Percentiles rank a stretch among this genome's conserved stretches.
Evolutionary conservation across 2,888 invertebrate genomes (phyloP).

Genomic region (Caradrina clavipalpis): DNA sequence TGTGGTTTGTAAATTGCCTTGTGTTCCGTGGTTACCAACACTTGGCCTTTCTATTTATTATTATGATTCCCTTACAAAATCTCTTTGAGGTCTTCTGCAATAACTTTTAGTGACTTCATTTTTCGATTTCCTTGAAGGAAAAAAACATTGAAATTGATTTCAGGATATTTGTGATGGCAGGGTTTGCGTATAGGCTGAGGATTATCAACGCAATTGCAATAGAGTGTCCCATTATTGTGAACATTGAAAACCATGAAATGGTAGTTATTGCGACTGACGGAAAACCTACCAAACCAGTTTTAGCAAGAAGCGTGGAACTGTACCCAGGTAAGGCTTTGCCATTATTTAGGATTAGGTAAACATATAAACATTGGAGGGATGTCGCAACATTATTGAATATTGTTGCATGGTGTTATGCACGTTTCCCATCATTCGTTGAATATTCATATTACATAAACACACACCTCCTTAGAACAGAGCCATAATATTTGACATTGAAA

Average conservation of each 20-base stretch:
- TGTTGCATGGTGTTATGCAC: neutral
- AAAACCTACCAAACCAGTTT: conserved; percentile 84
- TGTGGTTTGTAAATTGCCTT: conserved; percentile 42
- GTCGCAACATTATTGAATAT: conserved; percentile 10
- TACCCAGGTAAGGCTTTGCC: conserved; percentile 86
- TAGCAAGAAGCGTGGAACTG: conserved; percentile 80
- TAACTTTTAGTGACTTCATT: neutral
- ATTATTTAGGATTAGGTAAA: conserved; percentile 28
- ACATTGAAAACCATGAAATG: conserved; percentile 88
- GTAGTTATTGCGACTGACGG: conserved; percentile 90
- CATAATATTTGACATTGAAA: conserved; percentile 7
- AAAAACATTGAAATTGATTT: conserved; percentile 54
- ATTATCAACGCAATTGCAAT: conserved; percentile 90
- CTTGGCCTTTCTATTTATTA: conserved; percentile 31
- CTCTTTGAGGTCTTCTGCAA: neutral
- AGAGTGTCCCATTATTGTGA: conserved; percentile 87
- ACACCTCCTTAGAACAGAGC: neutral
- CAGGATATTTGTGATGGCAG: conserved; percentile 85
- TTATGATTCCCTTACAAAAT: conserved; percentile 4
- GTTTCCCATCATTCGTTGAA: neutral
- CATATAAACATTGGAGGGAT: conserved; percentile 2
- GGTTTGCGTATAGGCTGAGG: conserved; percentile 89
- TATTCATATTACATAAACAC: neutral
- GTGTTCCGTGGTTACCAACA: conserved; percentile 8
- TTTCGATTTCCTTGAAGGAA: neutral